These are phyloP conservation scores for Chaetogeoica ovagalla DNA, from an alignment of 2,888 invertebrate genomes.

Conservation along the genomic window DNA sequence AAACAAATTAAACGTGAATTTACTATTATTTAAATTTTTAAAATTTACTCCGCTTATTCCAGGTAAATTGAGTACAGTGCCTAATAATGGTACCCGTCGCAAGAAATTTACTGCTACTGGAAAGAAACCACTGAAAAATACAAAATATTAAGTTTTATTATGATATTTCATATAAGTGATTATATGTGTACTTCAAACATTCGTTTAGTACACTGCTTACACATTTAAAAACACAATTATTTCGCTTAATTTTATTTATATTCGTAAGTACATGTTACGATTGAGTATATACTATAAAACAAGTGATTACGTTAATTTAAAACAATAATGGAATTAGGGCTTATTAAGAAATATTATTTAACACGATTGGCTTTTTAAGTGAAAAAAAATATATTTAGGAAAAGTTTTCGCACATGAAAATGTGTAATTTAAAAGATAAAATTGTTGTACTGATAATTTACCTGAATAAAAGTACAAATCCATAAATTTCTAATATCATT, in stretches of 20 bases:
- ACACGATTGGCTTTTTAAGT: no score
- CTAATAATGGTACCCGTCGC: conserved; percentile 87
- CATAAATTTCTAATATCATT: conserved; percentile 95
- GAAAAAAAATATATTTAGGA: no score
- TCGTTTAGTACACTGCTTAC: no score
- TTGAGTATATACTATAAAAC: no score
- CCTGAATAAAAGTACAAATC: conserved; percentile 86
- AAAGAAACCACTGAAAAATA: conserved; percentile 82
- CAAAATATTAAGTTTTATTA: not conserved
- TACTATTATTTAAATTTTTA: not conserved
- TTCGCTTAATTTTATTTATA: no score
- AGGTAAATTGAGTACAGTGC: conserved; percentile 85
- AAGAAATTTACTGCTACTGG: conserved; percentile 95
- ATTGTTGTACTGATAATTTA: conserved; percentile 58
- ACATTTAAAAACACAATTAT: no score
- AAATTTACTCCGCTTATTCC: conserved; percentile 79
- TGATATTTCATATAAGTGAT: not conserved
- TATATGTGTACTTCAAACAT: not conserved
- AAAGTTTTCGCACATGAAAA: no score
- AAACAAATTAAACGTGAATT: not conserved
- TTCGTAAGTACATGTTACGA: no score
- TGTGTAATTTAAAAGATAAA: no score
- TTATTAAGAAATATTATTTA: no score
- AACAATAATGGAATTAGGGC: no score
- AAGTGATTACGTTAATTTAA: no score